phyloP scores from a whole-genome alignment of 2,113 vertebrate genomes.

The Lota lota region DNA sequence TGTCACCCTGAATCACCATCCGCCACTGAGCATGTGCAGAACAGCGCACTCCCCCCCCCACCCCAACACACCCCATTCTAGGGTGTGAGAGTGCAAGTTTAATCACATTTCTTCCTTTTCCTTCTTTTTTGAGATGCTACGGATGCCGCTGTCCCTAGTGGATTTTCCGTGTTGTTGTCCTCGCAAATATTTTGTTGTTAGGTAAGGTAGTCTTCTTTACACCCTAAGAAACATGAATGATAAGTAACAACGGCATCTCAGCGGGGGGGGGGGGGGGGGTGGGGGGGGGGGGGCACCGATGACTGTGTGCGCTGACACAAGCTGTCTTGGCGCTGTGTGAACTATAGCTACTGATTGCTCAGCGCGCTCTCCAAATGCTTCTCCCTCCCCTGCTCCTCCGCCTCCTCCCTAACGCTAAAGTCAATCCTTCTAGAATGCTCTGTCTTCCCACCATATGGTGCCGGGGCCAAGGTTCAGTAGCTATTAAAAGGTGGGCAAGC shows the following conservation, averaged over 20 bases:
- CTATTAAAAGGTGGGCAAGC: conserved; percentile 10
- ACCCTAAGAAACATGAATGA: no score
- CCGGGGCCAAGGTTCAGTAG: background rate
- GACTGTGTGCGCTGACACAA: no score
- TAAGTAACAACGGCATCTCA: background rate
- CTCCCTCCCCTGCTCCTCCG: background rate
- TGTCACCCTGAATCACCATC: conserved; percentile 60
- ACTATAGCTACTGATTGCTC: no score
- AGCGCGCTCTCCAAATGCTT: background rate
- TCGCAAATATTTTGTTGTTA: conserved; percentile 7
- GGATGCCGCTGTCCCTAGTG: no score
- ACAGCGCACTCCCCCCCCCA: conserved; percentile 24
- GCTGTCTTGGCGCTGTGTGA: no score
- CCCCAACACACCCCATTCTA: background rate
- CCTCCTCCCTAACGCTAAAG: background rate
- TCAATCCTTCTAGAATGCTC: conserved; percentile 18
- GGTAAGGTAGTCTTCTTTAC: background rate
- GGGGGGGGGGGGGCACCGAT: no score
- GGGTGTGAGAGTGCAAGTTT: conserved; percentile 43
- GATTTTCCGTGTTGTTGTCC: background rate
- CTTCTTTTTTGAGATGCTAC: background rate
- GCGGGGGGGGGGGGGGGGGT: no score
- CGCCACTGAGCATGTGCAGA: conserved; percentile 59
- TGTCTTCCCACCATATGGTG: conserved; percentile 20
- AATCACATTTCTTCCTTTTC: conserved; percentile 22